A percentile compares a stretch with the other conserved stretches of the same genome.
Evolutionary conservation across 1,140 invertebrate genomes (phyloP).

Genomic region (Lepidurus arcticus): DNA sequence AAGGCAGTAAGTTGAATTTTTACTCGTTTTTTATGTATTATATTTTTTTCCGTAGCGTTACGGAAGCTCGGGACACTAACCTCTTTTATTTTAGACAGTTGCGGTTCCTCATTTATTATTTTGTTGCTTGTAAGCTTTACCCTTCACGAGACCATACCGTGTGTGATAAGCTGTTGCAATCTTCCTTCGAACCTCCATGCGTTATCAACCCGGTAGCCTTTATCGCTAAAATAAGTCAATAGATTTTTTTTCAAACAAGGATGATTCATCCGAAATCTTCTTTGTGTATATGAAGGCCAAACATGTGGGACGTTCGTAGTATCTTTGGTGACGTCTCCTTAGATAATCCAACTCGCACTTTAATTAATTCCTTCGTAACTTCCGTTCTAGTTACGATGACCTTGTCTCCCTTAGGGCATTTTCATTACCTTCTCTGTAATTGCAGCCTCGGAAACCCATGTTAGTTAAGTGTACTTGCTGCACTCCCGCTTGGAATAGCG

Average conservation of each 20-base stretch:
- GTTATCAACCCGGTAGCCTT: no score
- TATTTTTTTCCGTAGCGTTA: not conserved
- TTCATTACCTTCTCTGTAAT: not conserved
- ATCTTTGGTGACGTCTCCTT: not conserved
- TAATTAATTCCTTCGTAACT: not conserved
- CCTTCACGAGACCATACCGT: no score
- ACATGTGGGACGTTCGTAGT: not conserved
- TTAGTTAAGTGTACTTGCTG: no score
- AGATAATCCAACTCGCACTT: not conserved
- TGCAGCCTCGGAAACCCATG: not conserved
- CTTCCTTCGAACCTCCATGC: no score
- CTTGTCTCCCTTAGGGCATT: not conserved
- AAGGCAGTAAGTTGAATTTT: slow-evolving; percentile 34
- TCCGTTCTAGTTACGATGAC: not conserved
- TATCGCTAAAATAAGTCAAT: no score
- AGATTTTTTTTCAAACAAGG: no score
- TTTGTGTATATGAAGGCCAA: not conserved
- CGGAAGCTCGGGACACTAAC: not conserved
- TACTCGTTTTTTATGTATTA: not conserved
- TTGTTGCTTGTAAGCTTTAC: no score
- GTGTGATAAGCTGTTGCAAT: no score
- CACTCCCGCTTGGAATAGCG: not conserved
- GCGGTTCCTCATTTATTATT: no score
- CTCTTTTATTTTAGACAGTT: not conserved
- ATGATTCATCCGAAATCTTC: no score